These are phyloP conservation scores for Sterrhoptilus dennistouni DNA, from an alignment of 2,113 vertebrate genomes.

Conservation along the genomic window DNA sequence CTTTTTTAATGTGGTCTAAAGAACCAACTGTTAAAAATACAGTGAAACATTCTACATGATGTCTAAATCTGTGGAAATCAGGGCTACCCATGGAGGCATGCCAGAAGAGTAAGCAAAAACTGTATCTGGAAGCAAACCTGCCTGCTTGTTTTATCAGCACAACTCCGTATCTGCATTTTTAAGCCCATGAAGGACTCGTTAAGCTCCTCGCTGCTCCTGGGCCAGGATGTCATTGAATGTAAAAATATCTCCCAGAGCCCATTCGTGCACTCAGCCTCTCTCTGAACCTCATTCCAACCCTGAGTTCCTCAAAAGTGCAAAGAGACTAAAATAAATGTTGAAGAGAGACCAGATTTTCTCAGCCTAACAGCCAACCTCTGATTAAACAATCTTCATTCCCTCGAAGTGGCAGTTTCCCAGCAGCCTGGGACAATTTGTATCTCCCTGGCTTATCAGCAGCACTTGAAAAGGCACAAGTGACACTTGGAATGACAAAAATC, in stretches of 20 bases:
- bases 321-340: background rate
- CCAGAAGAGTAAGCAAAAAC: conserved; percentile 4
- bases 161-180: background rate
- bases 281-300: background rate
- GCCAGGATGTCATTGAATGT: background rate
- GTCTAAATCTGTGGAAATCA: background rate
- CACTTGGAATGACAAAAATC: conserved; percentile 54
- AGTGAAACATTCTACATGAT: background rate
- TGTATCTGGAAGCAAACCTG: background rate
- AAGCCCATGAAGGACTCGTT: background rate
- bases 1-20: background rate
- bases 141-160: background rate
- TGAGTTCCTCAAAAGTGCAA: background rate
- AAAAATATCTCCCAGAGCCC: background rate
- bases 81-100: background rate
- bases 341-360: background rate
- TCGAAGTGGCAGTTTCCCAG: background rate
- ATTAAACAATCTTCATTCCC: background rate
- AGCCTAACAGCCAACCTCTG: background rate
- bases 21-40: background rate
- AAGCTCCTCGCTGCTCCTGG: conserved; percentile 12
- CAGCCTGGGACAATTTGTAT: background rate
- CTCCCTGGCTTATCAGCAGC: background rate
- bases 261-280: background rate
- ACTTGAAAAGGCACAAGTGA: conserved; percentile 32